Base-by-base conservation (phyloP, 2,113 vertebrate species). In the Colistium nudipinnis region DNA sequence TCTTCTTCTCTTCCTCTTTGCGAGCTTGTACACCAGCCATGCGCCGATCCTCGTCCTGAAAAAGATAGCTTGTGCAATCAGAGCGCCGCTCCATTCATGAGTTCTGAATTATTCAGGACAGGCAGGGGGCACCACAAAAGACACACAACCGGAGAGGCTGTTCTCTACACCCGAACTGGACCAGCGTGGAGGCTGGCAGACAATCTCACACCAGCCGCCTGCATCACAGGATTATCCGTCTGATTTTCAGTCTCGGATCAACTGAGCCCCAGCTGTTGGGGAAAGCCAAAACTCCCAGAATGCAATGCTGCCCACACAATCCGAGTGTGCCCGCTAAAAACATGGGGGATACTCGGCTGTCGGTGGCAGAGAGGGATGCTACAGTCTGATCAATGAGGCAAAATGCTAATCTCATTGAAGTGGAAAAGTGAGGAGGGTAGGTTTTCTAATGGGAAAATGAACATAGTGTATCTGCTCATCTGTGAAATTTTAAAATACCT, bases 11-110 rank as follows among this genome's bases (percentile, higher is more conserved):
- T 88, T 99, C 98, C 80, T 99, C 97, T 90, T 95, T 98, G 80
- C 95, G 95, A 82, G 94, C 94, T 78, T 95, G 93, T 80, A 96
- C 81, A 80, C 94, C 96, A 88, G 96, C 97, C 90, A 96, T 93
- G 74, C 96, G 97, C 89, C 96, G 95, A 93, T 99, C 97, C 94
- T 99, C 98, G 90, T 99, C 98, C 98, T 99, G 80, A 63, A 89
- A 87, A 73, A 79, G 55, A 89, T 22, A 86, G 70, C 70, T 61
- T 25, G 69, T 38, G 77, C 75, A 59, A 76, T 89, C 79, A 88
- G 75, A 69, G 41, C 65, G 61, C 30, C 3, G 66, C 83, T 87
- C 73, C 80, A 85, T 89, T 85, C 68, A 82, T 44, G 56, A 74
- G 74, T 51, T 78, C 25, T 86, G 49, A 85, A 85, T 85, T 64